A percentile compares a stretch with the other conserved stretches of the same genome.
phyloP scores from a whole-genome alignment of 2,113 vertebrate genomes.

The Pseudolaguvia tuberculata region DNA sequence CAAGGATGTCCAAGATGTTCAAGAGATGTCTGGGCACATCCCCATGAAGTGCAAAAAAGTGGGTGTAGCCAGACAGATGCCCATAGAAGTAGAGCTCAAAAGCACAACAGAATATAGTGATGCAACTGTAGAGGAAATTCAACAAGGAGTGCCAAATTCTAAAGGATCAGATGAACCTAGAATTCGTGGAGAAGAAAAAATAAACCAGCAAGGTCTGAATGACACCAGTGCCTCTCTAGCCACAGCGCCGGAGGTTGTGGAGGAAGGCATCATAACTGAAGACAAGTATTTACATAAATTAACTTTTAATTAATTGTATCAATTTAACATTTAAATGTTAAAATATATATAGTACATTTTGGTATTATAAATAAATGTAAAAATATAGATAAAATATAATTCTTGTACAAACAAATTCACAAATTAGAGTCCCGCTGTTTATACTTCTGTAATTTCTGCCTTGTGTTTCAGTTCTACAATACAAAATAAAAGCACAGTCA shows the following conservation, averaged over 20 bases:
- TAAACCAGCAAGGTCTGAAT: slow-evolving; percentile 69
- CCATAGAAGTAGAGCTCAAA: slow-evolving; percentile 36
- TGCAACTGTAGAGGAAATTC: neutral
- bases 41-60: slow-evolving; percentile 36
- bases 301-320: neutral
- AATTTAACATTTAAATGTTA: neutral
- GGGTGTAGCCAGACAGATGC: slow-evolving; percentile 45
- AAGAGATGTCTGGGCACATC: slow-evolving; percentile 11
- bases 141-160: slow-evolving; percentile 6
- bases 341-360: neutral
- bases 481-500: slow-evolving; percentile 45
- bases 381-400: neutral
- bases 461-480: slow-evolving; percentile 30
- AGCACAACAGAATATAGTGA: neutral
- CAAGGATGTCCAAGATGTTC: slow-evolving; percentile 7
- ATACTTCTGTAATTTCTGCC: neutral
- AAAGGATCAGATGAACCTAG: neutral
- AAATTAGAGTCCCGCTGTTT: slow-evolving; percentile 11
- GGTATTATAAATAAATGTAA: neutral
- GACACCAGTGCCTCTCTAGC: slow-evolving; percentile 89
- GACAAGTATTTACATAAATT: slow-evolving; percentile 76
- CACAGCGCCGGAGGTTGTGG: slow-evolving; percentile 85
- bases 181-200: slow-evolving; percentile 54
- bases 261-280: slow-evolving; percentile 89
- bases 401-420: neutral